phyloP scores from a whole-genome alignment of 2,113 vertebrate species.

The Podarcis cretensis region DNA sequence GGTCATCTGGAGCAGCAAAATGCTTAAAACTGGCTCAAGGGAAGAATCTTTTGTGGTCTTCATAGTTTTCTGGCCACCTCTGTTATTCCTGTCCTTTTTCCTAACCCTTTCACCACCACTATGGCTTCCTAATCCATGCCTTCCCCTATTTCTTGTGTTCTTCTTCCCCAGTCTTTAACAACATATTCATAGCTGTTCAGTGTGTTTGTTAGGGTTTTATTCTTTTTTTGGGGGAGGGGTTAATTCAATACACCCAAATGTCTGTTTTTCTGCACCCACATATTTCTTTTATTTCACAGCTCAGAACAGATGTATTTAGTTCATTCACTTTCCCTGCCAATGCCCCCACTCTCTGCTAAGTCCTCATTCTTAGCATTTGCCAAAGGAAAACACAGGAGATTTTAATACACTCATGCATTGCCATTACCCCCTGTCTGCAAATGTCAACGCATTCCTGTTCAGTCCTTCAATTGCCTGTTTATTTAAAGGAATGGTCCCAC shows the following conservation, averaged over 20 bases:
- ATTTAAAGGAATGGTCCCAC: slow-evolving; percentile 46
- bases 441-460: not conserved
- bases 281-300: not conserved
- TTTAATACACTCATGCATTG: not conserved
- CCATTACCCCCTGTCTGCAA: not conserved
- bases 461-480: slow-evolving; percentile 50
- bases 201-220: no score
- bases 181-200: no score
- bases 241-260: not conserved
- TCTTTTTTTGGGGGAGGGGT: not conserved
- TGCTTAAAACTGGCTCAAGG: not conserved
- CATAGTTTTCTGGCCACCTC: not conserved
- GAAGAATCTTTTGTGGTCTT: not conserved
- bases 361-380: not conserved
- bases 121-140: no score
- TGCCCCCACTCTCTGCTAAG: not conserved
- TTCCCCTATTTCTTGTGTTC: not conserved
- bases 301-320: no score
- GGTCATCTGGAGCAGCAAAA: not conserved
- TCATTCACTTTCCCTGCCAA: not conserved
- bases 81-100: fast-evolving
- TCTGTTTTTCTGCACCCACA: not conserved
- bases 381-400: not conserved
- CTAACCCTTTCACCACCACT: fast-evolving
- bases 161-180: not conserved